Percentiles rank a stretch among this genome's conserved stretches.
These are phyloP conservation scores for Athalia circularis DNA, from an alignment of 2,888 invertebrate species.

Conservation along the genomic window DNA sequence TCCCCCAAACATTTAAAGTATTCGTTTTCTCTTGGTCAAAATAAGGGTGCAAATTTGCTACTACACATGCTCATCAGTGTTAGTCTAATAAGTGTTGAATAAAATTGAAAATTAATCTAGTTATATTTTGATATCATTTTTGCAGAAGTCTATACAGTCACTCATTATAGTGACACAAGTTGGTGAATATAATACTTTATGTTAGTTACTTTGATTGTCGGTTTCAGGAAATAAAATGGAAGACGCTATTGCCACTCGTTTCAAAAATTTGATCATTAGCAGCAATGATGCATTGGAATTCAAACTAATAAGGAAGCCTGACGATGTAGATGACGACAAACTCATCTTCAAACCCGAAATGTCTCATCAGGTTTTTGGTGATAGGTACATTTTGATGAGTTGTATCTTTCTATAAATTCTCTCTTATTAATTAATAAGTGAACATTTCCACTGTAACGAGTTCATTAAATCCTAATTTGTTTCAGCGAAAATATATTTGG, in stretches of 20 bases:
- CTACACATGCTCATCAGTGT: too few species aligned
- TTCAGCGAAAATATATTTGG: constrained; percentile 93
- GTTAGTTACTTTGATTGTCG: neutral
- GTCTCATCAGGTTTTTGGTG: constrained; percentile 96
- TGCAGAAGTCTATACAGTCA: too few species aligned
- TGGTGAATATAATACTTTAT: neutral
- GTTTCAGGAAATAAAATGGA: constrained; percentile 61
- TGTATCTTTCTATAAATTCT: too few species aligned
- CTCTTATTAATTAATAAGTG: too few species aligned
- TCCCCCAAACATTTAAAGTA: too few species aligned
- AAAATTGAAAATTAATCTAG: too few species aligned
- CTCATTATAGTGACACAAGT: too few species aligned
- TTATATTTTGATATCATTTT: too few species aligned
- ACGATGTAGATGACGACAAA: constrained; percentile 82
- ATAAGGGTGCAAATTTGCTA: too few species aligned
- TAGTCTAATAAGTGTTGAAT: too few species aligned
- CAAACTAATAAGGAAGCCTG: constrained; percentile 77
- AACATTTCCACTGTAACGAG: neutral
- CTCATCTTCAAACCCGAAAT: constrained; percentile 86
- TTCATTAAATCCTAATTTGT: constrained; percentile 52
- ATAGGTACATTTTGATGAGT: constrained; percentile 75
- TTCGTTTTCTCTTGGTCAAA: too few species aligned
- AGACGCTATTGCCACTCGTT: constrained; percentile 61
- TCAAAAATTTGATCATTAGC: constrained; percentile 72
- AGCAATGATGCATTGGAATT: constrained; percentile 75